These are phyloP conservation scores for Latrodectus hesperus DNA, from an alignment of 2,888 invertebrate species.

Conservation along the genomic window DNA sequence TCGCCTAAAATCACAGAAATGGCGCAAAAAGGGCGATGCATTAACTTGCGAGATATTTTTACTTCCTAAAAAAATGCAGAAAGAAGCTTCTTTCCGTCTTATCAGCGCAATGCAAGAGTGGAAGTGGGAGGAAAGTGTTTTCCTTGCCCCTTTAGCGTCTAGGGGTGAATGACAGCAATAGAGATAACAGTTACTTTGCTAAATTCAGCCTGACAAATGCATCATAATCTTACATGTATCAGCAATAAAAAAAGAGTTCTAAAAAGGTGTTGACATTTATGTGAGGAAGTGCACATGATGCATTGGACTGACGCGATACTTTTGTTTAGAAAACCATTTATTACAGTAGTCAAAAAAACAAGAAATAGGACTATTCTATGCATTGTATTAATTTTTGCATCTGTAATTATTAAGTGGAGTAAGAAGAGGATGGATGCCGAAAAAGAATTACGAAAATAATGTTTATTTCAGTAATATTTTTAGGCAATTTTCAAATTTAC, in stretches of 20 bases:
- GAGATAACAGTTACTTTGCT: conserved; percentile 29
- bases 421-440: too few relatives aligned
- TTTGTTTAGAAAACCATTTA: too few relatives aligned
- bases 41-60: conserved; percentile 24
- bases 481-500: too few relatives aligned
- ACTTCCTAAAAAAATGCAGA: conserved; percentile 13
- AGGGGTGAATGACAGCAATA: conserved; percentile 34
- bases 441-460: too few relatives aligned
- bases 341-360: too few relatives aligned
- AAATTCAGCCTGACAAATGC: conserved; percentile 41
- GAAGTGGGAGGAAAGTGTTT: conserved; percentile 17
- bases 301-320: background rate
- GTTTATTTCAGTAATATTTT: too few relatives aligned
- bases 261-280: conserved; percentile 27
- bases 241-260: conserved; percentile 34
- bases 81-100: conserved; percentile 21
- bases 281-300: conserved; percentile 1
- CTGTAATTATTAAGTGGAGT: too few relatives aligned
- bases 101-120: conserved; percentile 45
- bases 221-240: conserved; percentile 30
- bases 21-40: conserved; percentile 5
- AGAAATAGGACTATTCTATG: too few relatives aligned
- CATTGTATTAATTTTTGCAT: too few relatives aligned
- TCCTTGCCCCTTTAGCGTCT: background rate
- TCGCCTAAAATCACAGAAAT: conserved; percentile 22